Conservation (phyloP, 2,888 invertebrate genomes). For the Athalia cordata region DNA sequence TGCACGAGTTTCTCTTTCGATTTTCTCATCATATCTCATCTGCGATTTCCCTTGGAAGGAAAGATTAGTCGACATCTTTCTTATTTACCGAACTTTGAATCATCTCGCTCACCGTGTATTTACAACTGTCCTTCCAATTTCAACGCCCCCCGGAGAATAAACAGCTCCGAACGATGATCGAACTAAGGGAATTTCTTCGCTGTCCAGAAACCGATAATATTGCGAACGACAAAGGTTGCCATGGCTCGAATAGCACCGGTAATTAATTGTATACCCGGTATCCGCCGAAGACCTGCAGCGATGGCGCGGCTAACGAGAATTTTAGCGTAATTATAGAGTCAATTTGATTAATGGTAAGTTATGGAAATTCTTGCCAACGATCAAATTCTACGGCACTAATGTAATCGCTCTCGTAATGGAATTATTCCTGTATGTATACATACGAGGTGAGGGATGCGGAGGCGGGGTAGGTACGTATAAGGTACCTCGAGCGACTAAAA, state of each 20-base stretch:
- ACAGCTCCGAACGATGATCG: slow-evolving; percentile 3
- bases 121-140: background rate
- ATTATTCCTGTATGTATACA: background rate
- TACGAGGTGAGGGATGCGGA: too few species aligned
- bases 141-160: background rate
- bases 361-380: slow-evolving; percentile 58
- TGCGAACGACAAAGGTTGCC: slow-evolving; percentile 12
- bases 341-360: slow-evolving; percentile 59
- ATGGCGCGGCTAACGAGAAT: slow-evolving; percentile 7
- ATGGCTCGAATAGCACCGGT: background rate
- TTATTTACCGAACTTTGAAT: slow-evolving; percentile 3
- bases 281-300: slow-evolving; percentile 5
- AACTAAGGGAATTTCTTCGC: background rate
- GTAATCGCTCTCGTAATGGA: background rate
- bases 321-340: slow-evolving; percentile 46
- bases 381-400: slow-evolving; percentile 21
- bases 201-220: background rate
- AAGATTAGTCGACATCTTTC: background rate
- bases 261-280: slow-evolving; percentile 23
- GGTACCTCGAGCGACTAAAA: too few species aligned
- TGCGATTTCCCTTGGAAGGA: too few species aligned
- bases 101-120: background rate
- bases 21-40: background rate
- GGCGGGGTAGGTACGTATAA: too few species aligned
- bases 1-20: background rate